phyloP scores from a whole-genome alignment of 1,140 invertebrate genomes.

The Metaphire vulgaris region DNA sequence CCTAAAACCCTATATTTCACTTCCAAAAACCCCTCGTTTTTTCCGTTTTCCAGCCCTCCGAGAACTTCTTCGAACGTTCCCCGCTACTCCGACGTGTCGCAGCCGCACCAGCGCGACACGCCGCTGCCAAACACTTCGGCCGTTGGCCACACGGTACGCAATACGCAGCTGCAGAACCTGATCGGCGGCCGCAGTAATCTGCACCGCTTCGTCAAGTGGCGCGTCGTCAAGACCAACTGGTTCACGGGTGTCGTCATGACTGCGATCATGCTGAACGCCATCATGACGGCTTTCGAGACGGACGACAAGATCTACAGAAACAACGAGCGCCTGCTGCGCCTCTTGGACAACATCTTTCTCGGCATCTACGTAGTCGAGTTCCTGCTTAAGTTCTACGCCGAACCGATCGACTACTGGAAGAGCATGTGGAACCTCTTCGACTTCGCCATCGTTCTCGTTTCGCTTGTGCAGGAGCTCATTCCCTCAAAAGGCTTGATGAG shows the following conservation, averaged over 20 bases:
- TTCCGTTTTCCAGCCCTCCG: too few species aligned
- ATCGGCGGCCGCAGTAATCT: not conserved
- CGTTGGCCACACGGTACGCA: not conserved
- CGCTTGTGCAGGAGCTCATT: not conserved
- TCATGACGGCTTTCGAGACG: not conserved
- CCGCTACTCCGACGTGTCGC: too few species aligned
- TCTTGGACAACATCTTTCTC: not conserved
- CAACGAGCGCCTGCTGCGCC: not conserved
- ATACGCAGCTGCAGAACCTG: not conserved
- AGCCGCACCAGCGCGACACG: too few species aligned
- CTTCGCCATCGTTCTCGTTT: not conserved
- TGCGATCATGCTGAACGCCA: not conserved
- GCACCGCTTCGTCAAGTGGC: not conserved
- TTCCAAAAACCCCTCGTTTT: too few species aligned
- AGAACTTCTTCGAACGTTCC: too few species aligned
- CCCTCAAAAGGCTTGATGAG: not conserved
- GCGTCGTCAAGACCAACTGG: not conserved
- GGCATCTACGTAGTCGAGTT: not conserved
- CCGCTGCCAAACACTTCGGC: not conserved
- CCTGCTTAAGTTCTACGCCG: not conserved
- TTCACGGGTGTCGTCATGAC: not conserved
- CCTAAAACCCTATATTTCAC: too few species aligned
- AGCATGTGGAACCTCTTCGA: not conserved
- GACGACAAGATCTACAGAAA: not conserved
- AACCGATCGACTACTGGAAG: not conserved